Evolutionary conservation across 1,140 invertebrate genomes (phyloP).

Genomic region (Muscidifurax raptorellus): DNA sequence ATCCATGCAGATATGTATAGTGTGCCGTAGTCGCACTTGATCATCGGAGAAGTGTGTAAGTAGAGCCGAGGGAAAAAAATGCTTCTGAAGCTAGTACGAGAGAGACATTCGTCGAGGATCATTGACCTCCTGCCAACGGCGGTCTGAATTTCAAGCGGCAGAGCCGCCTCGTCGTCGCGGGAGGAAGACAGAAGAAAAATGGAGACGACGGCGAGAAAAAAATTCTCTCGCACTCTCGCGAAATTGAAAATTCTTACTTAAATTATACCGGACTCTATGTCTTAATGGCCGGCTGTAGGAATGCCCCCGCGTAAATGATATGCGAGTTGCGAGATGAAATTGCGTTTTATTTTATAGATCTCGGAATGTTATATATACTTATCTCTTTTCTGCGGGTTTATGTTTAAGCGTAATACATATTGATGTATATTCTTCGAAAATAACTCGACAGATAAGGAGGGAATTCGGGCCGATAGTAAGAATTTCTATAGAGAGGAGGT

Average conservation of each 20-base stretch:
- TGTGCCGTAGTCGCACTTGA: no score
- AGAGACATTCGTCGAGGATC: constrained; percentile 17
- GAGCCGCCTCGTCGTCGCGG: no score
- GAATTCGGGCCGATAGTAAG: constrained; percentile 2
- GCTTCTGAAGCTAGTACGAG: background rate
- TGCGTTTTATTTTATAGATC: no score
- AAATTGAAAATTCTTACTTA: background rate
- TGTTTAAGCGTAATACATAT: no score
- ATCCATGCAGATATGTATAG: no score
- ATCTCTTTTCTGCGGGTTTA: no score
- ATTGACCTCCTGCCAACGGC: constrained; percentile 17
- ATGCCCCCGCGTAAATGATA: no score
- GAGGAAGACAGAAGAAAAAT: background rate
- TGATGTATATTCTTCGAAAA: background rate
- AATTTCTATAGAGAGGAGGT: constrained; percentile 1
- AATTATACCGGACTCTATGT: no score
- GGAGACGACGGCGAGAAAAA: background rate
- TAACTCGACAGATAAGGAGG: background rate
- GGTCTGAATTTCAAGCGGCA: constrained; percentile 3
- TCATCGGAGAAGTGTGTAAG: no score
- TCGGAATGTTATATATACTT: no score
- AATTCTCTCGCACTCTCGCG: background rate
- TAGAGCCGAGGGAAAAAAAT: background rate
- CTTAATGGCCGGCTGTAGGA: no score
- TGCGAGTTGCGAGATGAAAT: no score